Base-by-base conservation (phyloP, 2,888 invertebrate species). In the Thera britannica region DNA sequence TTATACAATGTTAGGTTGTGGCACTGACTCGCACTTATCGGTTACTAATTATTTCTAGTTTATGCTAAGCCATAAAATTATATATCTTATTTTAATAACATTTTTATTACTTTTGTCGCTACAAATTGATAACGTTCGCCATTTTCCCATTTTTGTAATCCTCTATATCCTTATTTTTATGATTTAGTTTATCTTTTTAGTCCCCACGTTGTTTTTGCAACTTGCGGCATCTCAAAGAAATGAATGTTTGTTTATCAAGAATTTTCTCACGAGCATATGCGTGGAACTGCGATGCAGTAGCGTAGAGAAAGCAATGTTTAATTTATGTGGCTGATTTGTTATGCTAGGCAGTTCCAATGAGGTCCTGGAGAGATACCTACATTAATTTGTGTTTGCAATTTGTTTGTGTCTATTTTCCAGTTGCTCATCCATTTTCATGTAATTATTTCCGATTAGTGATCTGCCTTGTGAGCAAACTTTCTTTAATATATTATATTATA, bases 261-360 rank as follows among this genome's bases (percentile, higher is more conserved):
- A 78, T 83, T 75, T 90, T 91, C 91, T 90, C 91, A 91, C 90
- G 90, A 83, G 82, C 88, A 89, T 82, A 84, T 90, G 88, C 82
- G 76, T 58, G 68, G 81, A 76, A 79, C 78, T 75, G 76, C 75
- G 75, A 70, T 84, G 81, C 83, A 86, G 85, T 78, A 72, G 81
- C 75, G 58, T 58, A 62, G 79, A 74, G 79, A 83, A 82, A 81
- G 77, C 80, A 73, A 76, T 75, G 77, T 79, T 73, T 80, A 79
- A 82, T 82, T 81, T 71, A 76, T 73, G 72, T 69, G 35, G 52
- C 48, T 65, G 52, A 75, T 73, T 75, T 71, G 74, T 74, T 67
- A 71, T 71, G 66, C 69, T 63, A 66, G 66, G 58, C 61, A 68
- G 54, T 59, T 52, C 65, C 71, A 72, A 72, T 70, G 70, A 72